phyloP scores from a whole-genome alignment of 2,113 vertebrate species.

The Oreochromis spilurus region DNA sequence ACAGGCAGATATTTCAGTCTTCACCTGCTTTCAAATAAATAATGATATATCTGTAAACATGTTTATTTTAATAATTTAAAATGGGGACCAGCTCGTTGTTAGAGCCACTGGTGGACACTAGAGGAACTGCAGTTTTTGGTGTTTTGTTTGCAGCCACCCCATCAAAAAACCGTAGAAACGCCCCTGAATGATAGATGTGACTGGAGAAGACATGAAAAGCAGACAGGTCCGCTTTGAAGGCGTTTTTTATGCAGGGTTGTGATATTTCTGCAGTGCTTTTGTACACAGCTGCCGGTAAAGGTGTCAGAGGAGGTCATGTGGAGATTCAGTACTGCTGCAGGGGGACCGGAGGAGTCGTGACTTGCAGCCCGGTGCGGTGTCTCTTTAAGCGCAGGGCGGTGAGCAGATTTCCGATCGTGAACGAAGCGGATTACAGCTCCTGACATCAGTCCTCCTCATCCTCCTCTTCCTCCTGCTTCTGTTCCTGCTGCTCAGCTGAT shows the following conservation, averaged over 20 bases:
- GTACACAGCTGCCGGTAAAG: neutral
- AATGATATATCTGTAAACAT: neutral
- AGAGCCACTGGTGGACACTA: neutral
- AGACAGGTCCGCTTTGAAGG: neutral
- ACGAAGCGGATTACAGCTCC: constrained; percentile 27
- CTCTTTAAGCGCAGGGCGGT: constrained; percentile 60
- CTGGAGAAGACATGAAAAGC: neutral
- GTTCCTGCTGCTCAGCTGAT: constrained; percentile 31
- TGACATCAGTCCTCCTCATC: neutral
- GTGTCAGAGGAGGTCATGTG: neutral
- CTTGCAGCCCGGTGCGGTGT: neutral
- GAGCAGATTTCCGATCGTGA: constrained; percentile 37
- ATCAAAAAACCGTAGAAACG: neutral
- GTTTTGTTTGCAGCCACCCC: neutral
- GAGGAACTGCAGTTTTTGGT: neutral
- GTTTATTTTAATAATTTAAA: neutral
- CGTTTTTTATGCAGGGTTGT: neutral
- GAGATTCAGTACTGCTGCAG: neutral
- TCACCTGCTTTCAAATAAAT: neutral
- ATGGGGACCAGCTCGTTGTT: neutral
- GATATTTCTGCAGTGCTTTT: neutral
- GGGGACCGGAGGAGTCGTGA: neutral
- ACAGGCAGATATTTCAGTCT: neutral
- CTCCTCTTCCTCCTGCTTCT: neutral
- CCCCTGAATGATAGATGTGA: neutral